Evolutionary conservation across 2,797 vertebrate species (phyloP).

Genomic region (Hozukius guyotensis): DNA sequence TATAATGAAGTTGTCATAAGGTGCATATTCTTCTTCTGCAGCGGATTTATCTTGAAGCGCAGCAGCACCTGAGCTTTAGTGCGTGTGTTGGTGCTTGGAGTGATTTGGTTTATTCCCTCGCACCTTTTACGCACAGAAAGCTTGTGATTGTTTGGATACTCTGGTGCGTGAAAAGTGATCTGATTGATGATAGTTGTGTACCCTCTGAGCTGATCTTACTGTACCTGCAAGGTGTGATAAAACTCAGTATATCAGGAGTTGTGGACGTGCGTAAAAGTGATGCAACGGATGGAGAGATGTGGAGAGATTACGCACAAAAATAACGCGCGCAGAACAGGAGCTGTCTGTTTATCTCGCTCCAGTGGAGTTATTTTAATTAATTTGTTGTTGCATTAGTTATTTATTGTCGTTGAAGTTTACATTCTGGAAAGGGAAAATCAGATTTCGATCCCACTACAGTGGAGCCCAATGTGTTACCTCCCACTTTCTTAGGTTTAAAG

Average conservation of each 20-base stretch:
- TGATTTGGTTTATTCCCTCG: not conserved
- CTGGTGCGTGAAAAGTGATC: not conserved
- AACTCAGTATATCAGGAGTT: not conserved
- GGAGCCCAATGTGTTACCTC: not conserved
- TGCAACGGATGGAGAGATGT: conserved; percentile 27
- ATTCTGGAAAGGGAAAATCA: not conserved
- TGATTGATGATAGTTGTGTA: not conserved
- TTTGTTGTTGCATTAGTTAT: not conserved
- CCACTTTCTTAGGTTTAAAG: conserved; percentile 12
- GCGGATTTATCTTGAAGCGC: not conserved
- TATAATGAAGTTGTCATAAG: not conserved
- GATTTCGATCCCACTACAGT: not conserved
- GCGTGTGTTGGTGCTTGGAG: not conserved
- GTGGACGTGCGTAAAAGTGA: conserved; percentile 52
- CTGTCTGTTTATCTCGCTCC: not conserved
- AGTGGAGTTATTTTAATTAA: not conserved
- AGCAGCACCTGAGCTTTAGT: not conserved
- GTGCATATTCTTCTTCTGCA: not conserved
- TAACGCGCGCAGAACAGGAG: not conserved
- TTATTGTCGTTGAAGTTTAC: not conserved
- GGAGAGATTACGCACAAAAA: conserved; percentile 14
- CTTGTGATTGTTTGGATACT: not conserved
- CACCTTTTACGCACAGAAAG: conserved; percentile 58
- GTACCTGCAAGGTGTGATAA: not conserved
- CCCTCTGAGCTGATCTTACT: not conserved